phyloP scores from a whole-genome alignment of 2,888 invertebrate species.

The Eristalinus aeneus region DNA sequence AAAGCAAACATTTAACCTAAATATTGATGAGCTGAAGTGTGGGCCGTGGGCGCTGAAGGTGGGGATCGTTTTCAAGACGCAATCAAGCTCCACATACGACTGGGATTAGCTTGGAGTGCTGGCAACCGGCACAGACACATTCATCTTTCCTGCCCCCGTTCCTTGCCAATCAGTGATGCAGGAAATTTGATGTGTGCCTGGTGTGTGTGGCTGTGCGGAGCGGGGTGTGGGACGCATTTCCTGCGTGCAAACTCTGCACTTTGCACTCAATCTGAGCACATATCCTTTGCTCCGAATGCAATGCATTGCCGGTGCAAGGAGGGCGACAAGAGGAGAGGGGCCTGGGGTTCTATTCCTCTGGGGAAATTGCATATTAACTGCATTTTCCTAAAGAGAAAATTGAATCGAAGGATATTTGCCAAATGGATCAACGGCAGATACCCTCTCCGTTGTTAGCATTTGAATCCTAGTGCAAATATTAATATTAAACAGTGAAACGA shows the following conservation, averaged over 20 bases:
- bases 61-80: not conserved
- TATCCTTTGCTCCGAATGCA: not conserved
- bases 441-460: conserved; percentile 20
- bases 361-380: conserved; percentile 57
- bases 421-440: conserved; percentile 44
- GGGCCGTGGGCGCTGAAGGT: not conserved
- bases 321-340: not conserved
- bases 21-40: not conserved
- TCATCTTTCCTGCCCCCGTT: not conserved
- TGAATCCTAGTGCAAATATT: conserved; percentile 1
- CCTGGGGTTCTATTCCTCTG: not conserved
- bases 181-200: not conserved
- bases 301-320: not conserved
- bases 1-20: conserved; percentile 5
- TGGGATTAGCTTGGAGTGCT: conserved; percentile 23
- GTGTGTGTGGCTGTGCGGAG: not conserved
- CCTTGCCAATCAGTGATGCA: not conserved
- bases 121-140: not conserved
- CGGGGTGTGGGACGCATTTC: conserved; percentile 10
- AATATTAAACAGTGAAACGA: not conserved
- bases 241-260: conserved; percentile 21
- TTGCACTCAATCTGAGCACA: not conserved
- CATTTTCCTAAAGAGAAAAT: conserved; percentile 35
- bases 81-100: conserved; percentile 24
- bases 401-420: conserved; percentile 49